Evolutionary conservation across 2,888 invertebrate species (phyloP).

Genomic region (Cryptocheilus praepositus): DNA sequence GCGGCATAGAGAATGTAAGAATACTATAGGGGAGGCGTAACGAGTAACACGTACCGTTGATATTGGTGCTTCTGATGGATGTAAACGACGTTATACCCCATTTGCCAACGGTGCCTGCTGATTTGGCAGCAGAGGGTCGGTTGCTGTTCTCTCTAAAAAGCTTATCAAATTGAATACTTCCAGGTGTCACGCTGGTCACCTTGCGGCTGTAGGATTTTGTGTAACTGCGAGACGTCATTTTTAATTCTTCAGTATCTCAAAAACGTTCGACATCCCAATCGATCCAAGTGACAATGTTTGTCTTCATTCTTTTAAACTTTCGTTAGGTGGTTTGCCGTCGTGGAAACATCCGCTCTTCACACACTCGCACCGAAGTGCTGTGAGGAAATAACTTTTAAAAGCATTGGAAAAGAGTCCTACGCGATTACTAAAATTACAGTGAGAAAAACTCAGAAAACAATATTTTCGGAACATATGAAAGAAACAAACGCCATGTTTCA

Average conservation of each 20-base stretch:
- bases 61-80: slow-evolving; percentile 86
- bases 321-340: slow-evolving; percentile 35
- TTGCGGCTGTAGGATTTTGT: slow-evolving; percentile 73
- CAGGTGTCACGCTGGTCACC: slow-evolving; percentile 69
- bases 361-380: slow-evolving; percentile 36
- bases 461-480: slow-evolving; percentile 63
- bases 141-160: slow-evolving; percentile 87
- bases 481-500: slow-evolving; percentile 73
- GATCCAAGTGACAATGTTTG: slow-evolving; percentile 49
- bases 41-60: slow-evolving; percentile 77
- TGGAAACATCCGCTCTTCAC: slow-evolving; percentile 33
- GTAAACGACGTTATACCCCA: slow-evolving; percentile 97
- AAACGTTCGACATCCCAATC: slow-evolving; percentile 59
- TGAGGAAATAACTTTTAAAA: slow-evolving; percentile 20
- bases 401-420: slow-evolving; percentile 26
- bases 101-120: slow-evolving; percentile 93
- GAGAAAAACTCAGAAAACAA: slow-evolving; percentile 48
- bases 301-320: slow-evolving; percentile 54
- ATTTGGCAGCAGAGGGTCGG: slow-evolving; percentile 90
- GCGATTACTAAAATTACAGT: slow-evolving; percentile 24
- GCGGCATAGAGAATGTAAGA: background rate
- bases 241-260: slow-evolving; percentile 47
- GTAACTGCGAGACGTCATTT: slow-evolving; percentile 72
- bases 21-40: background rate
- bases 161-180: slow-evolving; percentile 82